Conservation (phyloP, 2,888 invertebrate genomes). For the Acanthopleura granulata region DNA sequence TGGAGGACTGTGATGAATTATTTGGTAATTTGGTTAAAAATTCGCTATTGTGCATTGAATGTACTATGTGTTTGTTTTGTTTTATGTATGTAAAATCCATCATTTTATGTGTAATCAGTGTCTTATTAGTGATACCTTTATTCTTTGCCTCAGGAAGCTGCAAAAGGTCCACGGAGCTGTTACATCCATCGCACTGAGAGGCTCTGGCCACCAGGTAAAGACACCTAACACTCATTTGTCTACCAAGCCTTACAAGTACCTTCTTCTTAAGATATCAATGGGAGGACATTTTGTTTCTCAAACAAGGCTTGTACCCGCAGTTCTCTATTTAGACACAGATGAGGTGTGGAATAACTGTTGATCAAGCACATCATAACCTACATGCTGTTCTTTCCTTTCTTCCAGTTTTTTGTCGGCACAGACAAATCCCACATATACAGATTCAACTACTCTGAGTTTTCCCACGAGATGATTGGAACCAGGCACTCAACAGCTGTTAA, state of each 20-base stretch:
- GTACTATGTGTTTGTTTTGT: not conserved
- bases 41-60: not conserved
- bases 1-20: no score
- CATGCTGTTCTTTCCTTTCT: constrained; percentile 24
- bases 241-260: no score
- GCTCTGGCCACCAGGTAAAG: constrained; percentile 67
- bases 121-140: not conserved
- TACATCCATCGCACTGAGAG: constrained; percentile 77
- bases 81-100: not conserved
- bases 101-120: not conserved
- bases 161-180: constrained; percentile 73
- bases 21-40: no score
- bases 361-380: not conserved
- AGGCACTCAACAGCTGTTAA: constrained; percentile 87
- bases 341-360: not conserved
- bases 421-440: constrained; percentile 84
- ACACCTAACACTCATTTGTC: no score
- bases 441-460: constrained; percentile 79
- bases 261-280: no score
- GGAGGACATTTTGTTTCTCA: no score
- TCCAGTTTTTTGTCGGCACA: constrained; percentile 81
- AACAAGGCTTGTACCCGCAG: no score
- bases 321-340: no score
- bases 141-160: constrained; percentile 38
- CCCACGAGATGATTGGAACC: constrained; percentile 80